Base-by-base conservation (phyloP, 2,113 vertebrate genomes). In the Cyanoliseus patagonus region DNA sequence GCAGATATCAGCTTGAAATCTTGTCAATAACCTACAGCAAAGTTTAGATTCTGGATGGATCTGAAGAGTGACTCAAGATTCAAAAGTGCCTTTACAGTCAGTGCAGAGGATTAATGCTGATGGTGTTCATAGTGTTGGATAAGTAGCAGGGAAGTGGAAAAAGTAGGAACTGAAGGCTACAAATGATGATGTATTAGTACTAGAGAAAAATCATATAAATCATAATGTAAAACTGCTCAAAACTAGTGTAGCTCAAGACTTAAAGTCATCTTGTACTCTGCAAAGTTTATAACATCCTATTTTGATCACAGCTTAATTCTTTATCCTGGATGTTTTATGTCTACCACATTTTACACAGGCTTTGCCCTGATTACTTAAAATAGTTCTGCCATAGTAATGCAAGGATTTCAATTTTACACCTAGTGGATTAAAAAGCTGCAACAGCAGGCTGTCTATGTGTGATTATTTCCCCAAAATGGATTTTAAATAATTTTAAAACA, bases 301-400 rank as follows among this genome's bases (percentile, higher is more conserved):
- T 90, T 87, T 91, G 47, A 92, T 91, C 46, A 83, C 68, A 17
- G 44, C 76, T 91, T 42, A 92, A 69, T 81, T 86, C 82, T 88
- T 84, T 93, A 92, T 90, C 67, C 79, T 90, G 31, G 42, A 69
- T 55, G 7, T 63, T 96, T 97, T 74, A 84, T 77, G 37, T 84
- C 90, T 86, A 88, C 59, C 55, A 83, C 55, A 94, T 70, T 80
- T 94, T 82, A 94, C 39, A 86, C 83, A 92, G 87, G 27, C 57
- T 82, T 95, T 97, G 73, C 55, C 66, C 79, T 97, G 97, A 97
- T 97, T 96, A 83, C 86, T 24, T 91, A 91, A 97, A 96, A 94
- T 94, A 97, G 67, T 90, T 96, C 77, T 82, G 15, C 61, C 13
- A 86, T 55, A 86, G 68, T 92, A 95, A 86, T 59, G 42, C 42